These are phyloP conservation scores for Gadus chalcogrammus DNA, from an alignment of 2,113 vertebrate genomes.

Conservation along the genomic window DNA sequence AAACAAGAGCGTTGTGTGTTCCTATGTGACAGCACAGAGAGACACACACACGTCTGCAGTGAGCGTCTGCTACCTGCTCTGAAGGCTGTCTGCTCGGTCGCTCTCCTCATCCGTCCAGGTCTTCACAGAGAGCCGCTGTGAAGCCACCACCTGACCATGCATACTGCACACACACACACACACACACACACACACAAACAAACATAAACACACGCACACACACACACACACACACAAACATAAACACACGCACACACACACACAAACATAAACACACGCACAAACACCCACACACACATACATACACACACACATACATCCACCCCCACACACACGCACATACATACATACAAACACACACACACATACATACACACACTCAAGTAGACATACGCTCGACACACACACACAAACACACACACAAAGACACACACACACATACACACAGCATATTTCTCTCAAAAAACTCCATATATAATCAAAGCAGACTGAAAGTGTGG, in stretches of 20 bases:
- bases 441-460: not conserved
- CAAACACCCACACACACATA: slow-evolving; percentile 12
- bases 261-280: not conserved
- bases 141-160: slow-evolving; percentile 68
- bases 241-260: slow-evolving; percentile 6
- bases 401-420: not conserved
- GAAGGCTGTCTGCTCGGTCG: slow-evolving; percentile 59
- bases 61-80: slow-evolving; percentile 68
- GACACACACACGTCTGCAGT: not conserved
- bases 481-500: too few species aligned
- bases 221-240: slow-evolving; percentile 10
- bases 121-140: slow-evolving; percentile 65
- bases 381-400: too few species aligned
- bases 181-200: slow-evolving; percentile 11
- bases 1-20: too few species aligned
- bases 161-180: slow-evolving; percentile 62
- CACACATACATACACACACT: slow-evolving; percentile 13
- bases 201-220: not conserved
- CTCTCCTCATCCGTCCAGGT: slow-evolving; percentile 67
- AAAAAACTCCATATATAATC: not conserved
- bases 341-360: too few species aligned
- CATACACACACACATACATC: slow-evolving; percentile 6
- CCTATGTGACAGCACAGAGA: too few species aligned
- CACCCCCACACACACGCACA: not conserved
- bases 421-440: not conserved